These are phyloP conservation scores for Chionodraco myersi DNA, from an alignment of 2,113 vertebrate genomes.

Conservation along the genomic window DNA sequence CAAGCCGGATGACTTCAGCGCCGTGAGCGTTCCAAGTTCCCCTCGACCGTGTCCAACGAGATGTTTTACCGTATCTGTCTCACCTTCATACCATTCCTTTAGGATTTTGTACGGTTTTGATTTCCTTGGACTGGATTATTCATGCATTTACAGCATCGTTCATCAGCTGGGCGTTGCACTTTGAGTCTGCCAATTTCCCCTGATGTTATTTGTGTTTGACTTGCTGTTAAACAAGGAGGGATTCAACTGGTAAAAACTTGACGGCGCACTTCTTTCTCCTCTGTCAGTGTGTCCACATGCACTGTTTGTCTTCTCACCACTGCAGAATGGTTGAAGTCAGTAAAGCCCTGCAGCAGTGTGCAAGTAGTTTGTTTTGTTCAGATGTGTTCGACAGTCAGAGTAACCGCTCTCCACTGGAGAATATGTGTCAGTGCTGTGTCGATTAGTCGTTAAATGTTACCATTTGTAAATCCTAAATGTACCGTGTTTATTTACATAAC, in stretches of 20 bases:
- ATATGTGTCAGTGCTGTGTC: constrained; percentile 55
- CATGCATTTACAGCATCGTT: neutral
- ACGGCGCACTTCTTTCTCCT: neutral
- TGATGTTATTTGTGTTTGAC: constrained; percentile 34
- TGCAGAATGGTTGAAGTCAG: constrained; percentile 27
- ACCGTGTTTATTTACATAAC: constrained; percentile 57
- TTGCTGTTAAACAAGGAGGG: constrained; percentile 14
- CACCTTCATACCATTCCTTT: constrained; percentile 37
- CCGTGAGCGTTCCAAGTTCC: constrained; percentile 48
- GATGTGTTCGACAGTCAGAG: constrained; percentile 22
- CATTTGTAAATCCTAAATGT: constrained; percentile 61
- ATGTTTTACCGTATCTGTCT: constrained; percentile 27
- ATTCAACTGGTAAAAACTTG: constrained; percentile 16
- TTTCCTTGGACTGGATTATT: constrained; percentile 15
- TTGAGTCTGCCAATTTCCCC: constrained; percentile 34
- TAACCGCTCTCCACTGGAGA: constrained; percentile 28
- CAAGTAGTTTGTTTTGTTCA: constrained; percentile 22
- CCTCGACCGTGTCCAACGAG: constrained; percentile 5
- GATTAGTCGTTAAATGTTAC: constrained; percentile 57
- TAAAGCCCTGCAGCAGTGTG: constrained; percentile 13
- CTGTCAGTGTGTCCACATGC: constrained; percentile 12
- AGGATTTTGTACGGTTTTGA: constrained; percentile 18
- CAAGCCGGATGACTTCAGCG: constrained; percentile 61
- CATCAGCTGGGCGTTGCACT: constrained; percentile 30
- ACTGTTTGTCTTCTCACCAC: constrained; percentile 15